Evolutionary conservation across 64 coral and sea anemone genomes (phyloP).

Genomic region (Stichodactyla mertensii): DNA sequence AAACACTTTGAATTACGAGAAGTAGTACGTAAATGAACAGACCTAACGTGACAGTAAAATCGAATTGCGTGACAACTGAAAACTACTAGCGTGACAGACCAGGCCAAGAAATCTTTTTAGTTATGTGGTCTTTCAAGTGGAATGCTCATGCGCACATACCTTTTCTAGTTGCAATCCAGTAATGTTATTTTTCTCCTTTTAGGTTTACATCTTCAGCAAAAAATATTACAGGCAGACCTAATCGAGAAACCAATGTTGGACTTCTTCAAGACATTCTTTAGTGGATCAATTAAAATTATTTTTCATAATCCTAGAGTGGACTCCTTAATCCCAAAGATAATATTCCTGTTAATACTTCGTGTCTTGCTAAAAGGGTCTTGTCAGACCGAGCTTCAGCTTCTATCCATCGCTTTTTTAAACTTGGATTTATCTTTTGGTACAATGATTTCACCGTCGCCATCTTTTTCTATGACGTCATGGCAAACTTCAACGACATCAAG

Average conservation of each 20-base stretch:
- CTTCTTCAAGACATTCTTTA: background rate
- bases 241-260: background rate
- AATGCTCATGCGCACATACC: too few species aligned
- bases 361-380: background rate
- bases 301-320: background rate
- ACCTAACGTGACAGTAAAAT: too few species aligned
- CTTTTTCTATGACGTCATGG: conserved; percentile 12
- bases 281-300: background rate
- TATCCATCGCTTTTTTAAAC: conserved; percentile 4
- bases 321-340: background rate
- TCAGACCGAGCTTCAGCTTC: background rate
- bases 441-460: background rate
- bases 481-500: background rate
- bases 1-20: background rate
- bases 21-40: too few species aligned
- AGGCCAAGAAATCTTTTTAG: too few species aligned
- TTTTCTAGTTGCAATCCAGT: background rate
- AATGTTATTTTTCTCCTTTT: background rate
- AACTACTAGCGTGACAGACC: too few species aligned
- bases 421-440: background rate
- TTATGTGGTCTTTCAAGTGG: too few species aligned
- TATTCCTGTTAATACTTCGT: background rate
- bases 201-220: background rate
- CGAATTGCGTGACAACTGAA: too few species aligned
- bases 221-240: background rate